Percentiles rank a stretch among this genome's conserved stretches.
These are phyloP conservation scores for Vireo griseus DNA, from an alignment of 2,797 vertebrate genomes.

Conservation along the genomic window DNA sequence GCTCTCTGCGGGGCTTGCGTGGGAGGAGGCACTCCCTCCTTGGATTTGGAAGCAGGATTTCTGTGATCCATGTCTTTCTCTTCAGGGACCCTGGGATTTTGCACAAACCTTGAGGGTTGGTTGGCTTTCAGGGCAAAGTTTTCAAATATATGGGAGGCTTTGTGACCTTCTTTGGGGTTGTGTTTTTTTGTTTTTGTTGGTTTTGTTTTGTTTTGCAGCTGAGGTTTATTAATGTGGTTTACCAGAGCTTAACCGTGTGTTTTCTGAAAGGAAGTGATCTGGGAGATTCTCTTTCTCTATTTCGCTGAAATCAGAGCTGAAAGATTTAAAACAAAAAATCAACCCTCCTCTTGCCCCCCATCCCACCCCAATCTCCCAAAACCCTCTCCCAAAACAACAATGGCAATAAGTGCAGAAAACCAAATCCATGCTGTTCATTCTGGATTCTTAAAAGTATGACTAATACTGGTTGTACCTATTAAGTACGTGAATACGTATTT, in stretches of 20 bases:
- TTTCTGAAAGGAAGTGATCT: background rate
- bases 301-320: background rate
- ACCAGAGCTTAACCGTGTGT: background rate
- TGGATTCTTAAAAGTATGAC: background rate
- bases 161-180: background rate
- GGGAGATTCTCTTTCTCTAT: background rate
- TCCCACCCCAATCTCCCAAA: rapidly evolving
- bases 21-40: background rate
- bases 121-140: background rate
- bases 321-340: background rate
- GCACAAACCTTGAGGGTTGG: background rate
- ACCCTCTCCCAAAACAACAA: background rate
- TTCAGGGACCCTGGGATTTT: rapidly evolving
- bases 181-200: background rate
- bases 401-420: background rate
- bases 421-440: background rate
- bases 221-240: background rate
- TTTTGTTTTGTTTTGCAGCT: background rate
- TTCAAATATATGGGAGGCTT: background rate
- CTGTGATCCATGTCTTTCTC: rapidly evolving
- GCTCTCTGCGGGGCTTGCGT: rapidly evolving
- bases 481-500: background rate
- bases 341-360: rapidly evolving
- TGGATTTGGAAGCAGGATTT: rapidly evolving
- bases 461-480: background rate